Evolutionary conservation across 2,888 invertebrate genomes (phyloP).

Genomic region (Brachyptera risi): DNA sequence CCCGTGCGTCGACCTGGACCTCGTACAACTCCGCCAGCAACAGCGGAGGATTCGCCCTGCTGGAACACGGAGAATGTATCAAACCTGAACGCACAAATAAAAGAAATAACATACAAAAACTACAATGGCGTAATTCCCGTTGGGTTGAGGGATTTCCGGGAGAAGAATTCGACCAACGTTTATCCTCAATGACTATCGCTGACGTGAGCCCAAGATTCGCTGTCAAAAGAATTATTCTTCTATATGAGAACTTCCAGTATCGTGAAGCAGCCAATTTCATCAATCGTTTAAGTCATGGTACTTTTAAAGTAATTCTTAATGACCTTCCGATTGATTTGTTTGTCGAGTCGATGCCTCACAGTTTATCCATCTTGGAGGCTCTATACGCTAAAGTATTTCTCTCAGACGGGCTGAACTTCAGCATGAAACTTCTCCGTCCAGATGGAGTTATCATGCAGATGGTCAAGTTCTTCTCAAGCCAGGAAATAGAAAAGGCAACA

Average conservation of each 20-base stretch:
- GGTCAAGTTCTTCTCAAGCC: conserved; percentile 66
- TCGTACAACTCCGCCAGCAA: conserved; percentile 21
- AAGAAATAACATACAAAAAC: conserved; percentile 44
- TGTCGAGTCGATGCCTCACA: conserved; percentile 86
- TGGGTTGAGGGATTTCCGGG: conserved; percentile 41
- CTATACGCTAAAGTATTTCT: conserved; percentile 57
- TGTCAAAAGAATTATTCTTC: conserved; percentile 59
- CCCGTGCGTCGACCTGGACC: conserved; percentile 25
- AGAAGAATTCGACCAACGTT: conserved; percentile 33
- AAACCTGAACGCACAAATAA: conserved; percentile 58
- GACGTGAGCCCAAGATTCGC: conserved; percentile 49
- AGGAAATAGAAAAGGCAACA: conserved; percentile 37
- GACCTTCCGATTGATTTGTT: conserved; percentile 83
- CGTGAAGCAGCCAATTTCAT: conserved; percentile 86
- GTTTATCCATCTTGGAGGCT: conserved; percentile 80
- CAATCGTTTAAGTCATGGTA: conserved; percentile 71
- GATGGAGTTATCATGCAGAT: conserved; percentile 84
- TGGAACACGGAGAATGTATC: conserved; percentile 66
- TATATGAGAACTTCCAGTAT: conserved; percentile 85
- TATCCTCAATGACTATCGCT: conserved; percentile 42
- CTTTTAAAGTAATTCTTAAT: conserved; percentile 57
- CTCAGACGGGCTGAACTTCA: conserved; percentile 44
- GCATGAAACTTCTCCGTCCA: conserved; percentile 45
- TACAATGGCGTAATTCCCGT: conserved; percentile 41
- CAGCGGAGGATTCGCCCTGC: conserved; percentile 33